A percentile compares a stretch with the other conserved stretches of the same genome.
Conservation (phyloP, 1,140 invertebrate species). For the Drosophila santomea region DNA sequence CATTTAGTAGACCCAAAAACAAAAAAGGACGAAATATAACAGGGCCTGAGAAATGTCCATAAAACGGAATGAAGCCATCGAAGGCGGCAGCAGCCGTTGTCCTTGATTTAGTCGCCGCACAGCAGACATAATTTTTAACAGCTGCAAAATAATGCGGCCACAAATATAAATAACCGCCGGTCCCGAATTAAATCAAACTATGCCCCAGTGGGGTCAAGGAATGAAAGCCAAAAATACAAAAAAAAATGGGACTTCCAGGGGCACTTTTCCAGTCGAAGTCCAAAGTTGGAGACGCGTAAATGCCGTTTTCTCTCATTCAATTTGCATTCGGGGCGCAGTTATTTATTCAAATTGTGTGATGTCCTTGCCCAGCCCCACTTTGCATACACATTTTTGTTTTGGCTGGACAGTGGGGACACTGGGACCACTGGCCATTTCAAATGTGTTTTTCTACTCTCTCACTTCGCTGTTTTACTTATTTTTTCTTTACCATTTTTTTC, state of each 20-base stretch:
- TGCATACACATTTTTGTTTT: slow-evolving; percentile 65
- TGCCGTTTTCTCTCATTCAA: slow-evolving; percentile 77
- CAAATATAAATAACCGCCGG: slow-evolving; percentile 74
- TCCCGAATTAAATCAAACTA: slow-evolving; percentile 75
- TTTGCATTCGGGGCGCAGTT: slow-evolving; percentile 78
- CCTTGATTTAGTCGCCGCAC: slow-evolving; percentile 53
- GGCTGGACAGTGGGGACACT: slow-evolving; percentile 33
- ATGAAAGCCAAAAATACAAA: no score
- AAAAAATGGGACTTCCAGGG: neutral
- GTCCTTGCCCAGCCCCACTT: slow-evolving; percentile 65
- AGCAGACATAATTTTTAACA: slow-evolving; percentile 68
- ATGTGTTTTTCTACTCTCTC: slow-evolving; percentile 51
- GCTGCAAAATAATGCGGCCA: slow-evolving; percentile 80
- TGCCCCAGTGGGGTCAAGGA: slow-evolving; percentile 27
- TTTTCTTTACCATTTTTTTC: slow-evolving; percentile 18
- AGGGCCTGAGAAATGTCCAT: slow-evolving; percentile 44
- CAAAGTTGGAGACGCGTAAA: slow-evolving; percentile 63
- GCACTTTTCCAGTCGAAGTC: slow-evolving; percentile 12
- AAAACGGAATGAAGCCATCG: slow-evolving; percentile 46
- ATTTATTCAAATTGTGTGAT: slow-evolving; percentile 79
- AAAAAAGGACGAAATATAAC: slow-evolving; percentile 22
- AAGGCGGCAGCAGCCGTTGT: slow-evolving; percentile 44
- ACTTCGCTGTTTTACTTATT: neutral
- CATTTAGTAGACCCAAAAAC: slow-evolving; percentile 10
- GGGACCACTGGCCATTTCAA: slow-evolving; percentile 54